phyloP scores from a whole-genome alignment of 2,888 invertebrate species.

The Ophonus ardosiacus region DNA sequence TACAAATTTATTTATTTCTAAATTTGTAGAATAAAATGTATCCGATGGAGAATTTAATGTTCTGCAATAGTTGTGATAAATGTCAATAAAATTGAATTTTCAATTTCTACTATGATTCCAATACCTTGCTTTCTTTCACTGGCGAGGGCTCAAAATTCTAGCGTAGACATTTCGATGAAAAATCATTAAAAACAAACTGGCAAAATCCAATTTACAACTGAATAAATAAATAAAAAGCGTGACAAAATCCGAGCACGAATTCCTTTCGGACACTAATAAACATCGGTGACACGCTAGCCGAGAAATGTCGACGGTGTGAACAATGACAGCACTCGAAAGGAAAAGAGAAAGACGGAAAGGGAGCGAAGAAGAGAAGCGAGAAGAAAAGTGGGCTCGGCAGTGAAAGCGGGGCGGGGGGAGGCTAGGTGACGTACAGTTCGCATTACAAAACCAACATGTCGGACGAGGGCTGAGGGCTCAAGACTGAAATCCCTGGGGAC shows the following conservation, averaged over 20 bases:
- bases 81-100: too few relatives aligned
- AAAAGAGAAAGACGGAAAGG: slow-evolving; percentile 53
- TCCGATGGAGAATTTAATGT: too few relatives aligned
- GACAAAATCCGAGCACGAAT: slow-evolving; percentile 45
- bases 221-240: slow-evolving; percentile 47
- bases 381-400: slow-evolving; percentile 53
- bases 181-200: slow-evolving; percentile 20
- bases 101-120: too few relatives aligned
- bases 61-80: too few relatives aligned
- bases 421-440: slow-evolving; percentile 61
- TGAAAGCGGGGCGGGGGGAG: slow-evolving; percentile 20
- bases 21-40: too few relatives aligned
- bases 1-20: too few relatives aligned
- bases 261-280: slow-evolving; percentile 55
- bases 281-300: slow-evolving; percentile 53
- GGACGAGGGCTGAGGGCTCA: slow-evolving; percentile 35
- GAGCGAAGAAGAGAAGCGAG: background rate
- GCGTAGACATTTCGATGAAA: slow-evolving; percentile 14
- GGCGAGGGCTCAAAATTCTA: background rate
- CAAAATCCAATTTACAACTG: slow-evolving; percentile 39
- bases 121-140: background rate
- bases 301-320: slow-evolving; percentile 56
- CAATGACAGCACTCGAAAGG: slow-evolving; percentile 62
- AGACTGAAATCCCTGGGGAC: slow-evolving; percentile 56
- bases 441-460: slow-evolving; percentile 64